phyloP scores from a whole-genome alignment of 2,888 invertebrate species.

The Lasioglossum leucozonium region DNA sequence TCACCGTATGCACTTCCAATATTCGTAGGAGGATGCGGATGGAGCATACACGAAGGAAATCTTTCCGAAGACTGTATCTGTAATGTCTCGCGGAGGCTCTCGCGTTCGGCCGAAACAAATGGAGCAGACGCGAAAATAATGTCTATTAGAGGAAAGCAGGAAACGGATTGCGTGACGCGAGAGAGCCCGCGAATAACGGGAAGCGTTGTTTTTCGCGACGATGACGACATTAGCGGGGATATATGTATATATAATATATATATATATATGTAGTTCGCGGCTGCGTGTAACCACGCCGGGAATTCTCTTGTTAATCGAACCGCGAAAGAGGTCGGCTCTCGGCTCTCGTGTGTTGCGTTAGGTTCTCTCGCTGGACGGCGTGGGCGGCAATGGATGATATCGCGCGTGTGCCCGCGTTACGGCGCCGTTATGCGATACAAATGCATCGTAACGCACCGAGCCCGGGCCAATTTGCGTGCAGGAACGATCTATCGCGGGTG shows the following conservation, averaged over 20 bases:
- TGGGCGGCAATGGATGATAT: slow-evolving; percentile 60
- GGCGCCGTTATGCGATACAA: slow-evolving; percentile 40
- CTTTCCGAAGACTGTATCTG: not conserved
- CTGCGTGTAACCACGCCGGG: slow-evolving; percentile 12
- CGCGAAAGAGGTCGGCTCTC: slow-evolving; percentile 55
- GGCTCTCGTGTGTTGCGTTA: slow-evolving; percentile 22
- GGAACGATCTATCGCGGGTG: slow-evolving; percentile 17
- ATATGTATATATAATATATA: no score
- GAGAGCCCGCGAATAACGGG: not conserved
- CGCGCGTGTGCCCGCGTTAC: slow-evolving; percentile 49
- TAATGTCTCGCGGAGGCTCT: not conserved
- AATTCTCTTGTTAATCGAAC: slow-evolving; percentile 56
- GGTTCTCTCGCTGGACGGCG: slow-evolving; percentile 49
- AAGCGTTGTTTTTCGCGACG: slow-evolving; percentile 19
- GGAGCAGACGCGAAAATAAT: not conserved
- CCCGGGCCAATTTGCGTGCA: slow-evolving; percentile 32
- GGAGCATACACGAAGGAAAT: not conserved
- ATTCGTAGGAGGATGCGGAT: not conserved
- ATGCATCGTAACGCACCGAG: slow-evolving; percentile 40
- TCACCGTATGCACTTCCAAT: no score
- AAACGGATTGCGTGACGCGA: not conserved
- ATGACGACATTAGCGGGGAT: slow-evolving; percentile 51
- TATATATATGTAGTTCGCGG: slow-evolving; percentile 27
- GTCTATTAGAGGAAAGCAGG: not conserved
- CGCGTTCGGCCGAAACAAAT: slow-evolving; percentile 7